A percentile compares a stretch with the other conserved stretches of the same genome.
These are phyloP conservation scores for Strigamia transsilvanica DNA, from an alignment of 2,888 invertebrate species.

Conservation along the genomic window DNA sequence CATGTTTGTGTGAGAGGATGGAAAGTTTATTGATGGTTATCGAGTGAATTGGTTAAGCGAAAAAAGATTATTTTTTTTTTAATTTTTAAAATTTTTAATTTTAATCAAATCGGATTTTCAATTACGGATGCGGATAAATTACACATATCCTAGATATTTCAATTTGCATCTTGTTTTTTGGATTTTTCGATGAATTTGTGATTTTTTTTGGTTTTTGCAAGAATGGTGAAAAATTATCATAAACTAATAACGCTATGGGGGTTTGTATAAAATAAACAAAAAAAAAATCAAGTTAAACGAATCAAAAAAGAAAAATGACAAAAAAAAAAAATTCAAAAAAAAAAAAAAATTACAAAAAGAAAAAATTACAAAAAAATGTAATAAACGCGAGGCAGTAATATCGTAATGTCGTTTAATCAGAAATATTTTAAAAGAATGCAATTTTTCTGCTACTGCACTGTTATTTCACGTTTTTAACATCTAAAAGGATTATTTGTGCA, in stretches of 20 bases:
- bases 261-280: no score
- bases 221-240: not conserved
- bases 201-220: not conserved
- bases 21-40: slow-evolving; percentile 13
- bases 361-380: no score
- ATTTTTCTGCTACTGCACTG: slow-evolving; percentile 28
- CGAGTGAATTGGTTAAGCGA: not conserved
- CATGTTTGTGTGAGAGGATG: slow-evolving; percentile 1
- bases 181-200: not conserved
- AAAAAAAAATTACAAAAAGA: no score
- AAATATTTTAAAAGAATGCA: slow-evolving; percentile 16
- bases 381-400: not conserved
- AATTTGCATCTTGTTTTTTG: not conserved
- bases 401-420: slow-evolving; percentile 24
- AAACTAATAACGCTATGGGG: not conserved
- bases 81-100: not conserved
- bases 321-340: no score
- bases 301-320: not conserved
- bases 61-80: not conserved
- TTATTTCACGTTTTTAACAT: slow-evolving; percentile 31
- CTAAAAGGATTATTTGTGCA: slow-evolving; percentile 39
- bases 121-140: not conserved
- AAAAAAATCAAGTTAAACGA: not conserved
- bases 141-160: slow-evolving; percentile 1
- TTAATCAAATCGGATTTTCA: not conserved